Conservation (phyloP, 92 coral and sea anemone genomes). For the Zoanthus sansibaricus region DNA sequence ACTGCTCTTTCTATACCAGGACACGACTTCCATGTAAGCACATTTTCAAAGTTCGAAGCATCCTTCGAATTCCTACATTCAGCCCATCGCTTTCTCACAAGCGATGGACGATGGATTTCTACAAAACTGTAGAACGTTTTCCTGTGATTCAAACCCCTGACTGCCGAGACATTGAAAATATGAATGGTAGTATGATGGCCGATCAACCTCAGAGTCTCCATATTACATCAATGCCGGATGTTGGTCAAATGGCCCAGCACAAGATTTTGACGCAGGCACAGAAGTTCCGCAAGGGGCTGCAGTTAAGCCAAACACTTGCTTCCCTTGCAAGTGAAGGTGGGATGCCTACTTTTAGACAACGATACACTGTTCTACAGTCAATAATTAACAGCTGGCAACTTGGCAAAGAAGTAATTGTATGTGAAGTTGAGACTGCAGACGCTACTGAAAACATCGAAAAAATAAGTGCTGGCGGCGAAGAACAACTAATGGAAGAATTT, state of each 20-base stretch:
- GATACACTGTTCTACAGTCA: slow-evolving; percentile 48
- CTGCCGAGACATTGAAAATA: not conserved
- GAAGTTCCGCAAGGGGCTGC: slow-evolving; percentile 54
- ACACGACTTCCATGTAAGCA: not conserved
- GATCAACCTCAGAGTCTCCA: not conserved
- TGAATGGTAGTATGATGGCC: not conserved
- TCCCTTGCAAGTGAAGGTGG: slow-evolving; percentile 71
- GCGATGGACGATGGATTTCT: no score
- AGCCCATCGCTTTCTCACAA: not conserved
- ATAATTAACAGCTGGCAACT: slow-evolving; percentile 58
- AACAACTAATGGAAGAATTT: no score
- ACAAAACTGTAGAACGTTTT: no score
- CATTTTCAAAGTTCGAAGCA: not conserved
- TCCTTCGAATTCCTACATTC: not conserved
- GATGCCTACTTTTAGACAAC: slow-evolving; percentile 57
- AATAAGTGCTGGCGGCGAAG: not conserved
- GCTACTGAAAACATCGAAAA: slow-evolving; percentile 19
- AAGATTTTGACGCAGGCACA: slow-evolving; percentile 51
- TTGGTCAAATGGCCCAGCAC: not conserved
- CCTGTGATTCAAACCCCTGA: not conserved
- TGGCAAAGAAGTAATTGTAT: slow-evolving; percentile 55
- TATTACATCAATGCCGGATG: not conserved
- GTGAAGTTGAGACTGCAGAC: slow-evolving; percentile 21
- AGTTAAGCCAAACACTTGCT: slow-evolving; percentile 59
- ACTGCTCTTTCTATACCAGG: not conserved